Evolutionary conservation across 35 echinoderm and acorn worm species (phyloP).

Genomic region (Heliocidaris erythrogramma): DNA sequence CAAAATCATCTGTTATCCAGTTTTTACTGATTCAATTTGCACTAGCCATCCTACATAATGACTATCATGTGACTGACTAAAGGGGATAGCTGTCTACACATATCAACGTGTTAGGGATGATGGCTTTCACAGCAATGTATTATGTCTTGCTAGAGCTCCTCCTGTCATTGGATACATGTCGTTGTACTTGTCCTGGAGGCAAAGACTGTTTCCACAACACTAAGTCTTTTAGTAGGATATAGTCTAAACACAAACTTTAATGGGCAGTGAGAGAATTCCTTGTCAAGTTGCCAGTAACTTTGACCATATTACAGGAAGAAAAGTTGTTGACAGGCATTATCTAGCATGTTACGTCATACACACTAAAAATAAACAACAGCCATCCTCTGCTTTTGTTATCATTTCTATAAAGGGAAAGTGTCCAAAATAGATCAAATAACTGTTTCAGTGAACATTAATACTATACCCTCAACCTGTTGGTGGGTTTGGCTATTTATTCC

Average conservation of each 20-base stretch:
- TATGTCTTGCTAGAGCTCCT: background rate
- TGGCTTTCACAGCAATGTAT: background rate
- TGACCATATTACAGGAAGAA: background rate
- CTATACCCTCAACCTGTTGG: background rate
- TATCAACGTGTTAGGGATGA: background rate
- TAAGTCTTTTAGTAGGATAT: background rate
- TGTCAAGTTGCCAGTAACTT: background rate
- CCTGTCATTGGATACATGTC: background rate
- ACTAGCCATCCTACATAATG: conserved; percentile 5
- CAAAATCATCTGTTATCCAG: conserved; percentile 10
- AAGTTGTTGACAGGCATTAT: background rate
- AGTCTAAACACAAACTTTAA: background rate
- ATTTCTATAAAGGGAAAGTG: background rate
- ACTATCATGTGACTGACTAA: background rate
- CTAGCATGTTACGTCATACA: background rate
- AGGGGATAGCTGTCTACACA: background rate
- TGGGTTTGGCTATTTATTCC: background rate
- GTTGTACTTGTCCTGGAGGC: background rate
- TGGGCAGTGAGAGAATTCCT: background rate
- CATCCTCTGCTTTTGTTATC: background rate
- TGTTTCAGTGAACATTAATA: background rate
- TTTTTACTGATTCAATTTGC: background rate
- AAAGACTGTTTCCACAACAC: background rate
- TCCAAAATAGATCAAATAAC: background rate
- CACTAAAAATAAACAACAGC: background rate